Evolutionary conservation across 2,797 vertebrate species (phyloP).

Genomic region (Melanotaenia boesemani): DNA sequence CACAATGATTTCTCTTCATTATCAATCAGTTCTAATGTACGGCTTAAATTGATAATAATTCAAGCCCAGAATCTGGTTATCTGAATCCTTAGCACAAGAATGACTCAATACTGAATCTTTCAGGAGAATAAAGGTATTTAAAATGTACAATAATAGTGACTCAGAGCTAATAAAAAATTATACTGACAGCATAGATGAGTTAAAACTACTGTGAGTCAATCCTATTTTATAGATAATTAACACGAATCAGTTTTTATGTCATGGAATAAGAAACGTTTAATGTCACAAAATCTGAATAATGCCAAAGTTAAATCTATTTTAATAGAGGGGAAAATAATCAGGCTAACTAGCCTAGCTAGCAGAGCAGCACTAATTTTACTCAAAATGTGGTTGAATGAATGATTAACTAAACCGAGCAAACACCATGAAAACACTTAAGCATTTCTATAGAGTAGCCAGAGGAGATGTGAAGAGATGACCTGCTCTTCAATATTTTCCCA

Average conservation of each 20-base stretch:
- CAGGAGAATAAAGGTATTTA: neutral
- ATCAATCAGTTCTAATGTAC: neutral
- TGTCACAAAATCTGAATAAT: neutral
- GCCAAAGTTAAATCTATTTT: neutral
- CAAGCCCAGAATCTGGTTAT: neutral
- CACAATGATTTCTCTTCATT: neutral
- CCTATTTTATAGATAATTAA: neutral
- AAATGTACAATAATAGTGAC: neutral
- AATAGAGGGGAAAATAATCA: too few species aligned
- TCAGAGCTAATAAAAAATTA: too few species aligned
- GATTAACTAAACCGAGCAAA: neutral
- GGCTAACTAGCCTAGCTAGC: neutral
- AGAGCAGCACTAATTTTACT: neutral
- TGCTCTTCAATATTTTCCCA: neutral
- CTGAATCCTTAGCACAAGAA: too few species aligned
- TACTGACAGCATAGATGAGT: neutral
- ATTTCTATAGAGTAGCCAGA: neutral
- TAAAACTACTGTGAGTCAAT: too few species aligned
- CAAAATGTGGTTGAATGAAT: neutral
- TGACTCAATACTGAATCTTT: neutral
- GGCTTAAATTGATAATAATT: too few species aligned
- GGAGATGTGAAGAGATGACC: neutral
- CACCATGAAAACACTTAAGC: too few species aligned
- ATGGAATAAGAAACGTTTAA: neutral
- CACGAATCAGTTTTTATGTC: neutral